Base-by-base conservation (phyloP, 1,140 invertebrate genomes). In the Drosophila bifasciata region DNA sequence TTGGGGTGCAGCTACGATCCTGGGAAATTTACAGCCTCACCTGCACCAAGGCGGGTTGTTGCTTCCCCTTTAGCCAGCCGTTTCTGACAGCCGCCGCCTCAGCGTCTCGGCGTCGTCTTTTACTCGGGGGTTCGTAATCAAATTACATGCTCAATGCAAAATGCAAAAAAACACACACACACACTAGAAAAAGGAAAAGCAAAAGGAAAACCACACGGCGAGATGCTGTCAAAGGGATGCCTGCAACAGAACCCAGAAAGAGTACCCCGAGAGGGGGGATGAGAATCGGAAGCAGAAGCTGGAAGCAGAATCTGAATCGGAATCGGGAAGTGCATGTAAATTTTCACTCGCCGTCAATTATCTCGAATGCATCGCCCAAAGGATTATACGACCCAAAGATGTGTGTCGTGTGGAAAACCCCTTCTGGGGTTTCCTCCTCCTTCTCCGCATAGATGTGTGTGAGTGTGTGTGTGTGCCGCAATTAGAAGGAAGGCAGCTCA, bases 261-360 rank as follows among this genome's bases (percentile, higher is more conserved):
- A n/a, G n/a, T n/a, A n/a, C n/a, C n/a, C 51, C 11, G 11, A 9
- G 51, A 13, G 17, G 55, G 55, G 55, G 67, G 58, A 50, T 39
- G 46, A 5, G 28, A 46, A 7, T 36, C 32, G 32, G 32, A 23
- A 40, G 52, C 16, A 36, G 7, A 48, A 61, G 25, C 36, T 19
- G 19, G 19, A 1, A 19, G 19, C 19, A 21, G 44, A 45, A 13
- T 36, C 32, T 36, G 32, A 36, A 36, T 49, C 36, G 44, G 58
- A 40, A 48, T 23, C 32, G 46, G 62, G 62, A 60, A 43, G 46
- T 76, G 62, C 80, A 84, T 84, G 80, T 84, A 85, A 84, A 84
- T 81, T 80, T 76, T 60, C 17, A n/a, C 53, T 60, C 68, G 58
- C 67, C 69, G 64, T 80, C 78, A 81, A 81, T 84, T 84, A 84